Percentiles rank a stretch among this genome's conserved stretches.
phyloP scores from a whole-genome alignment of 2,797 vertebrate species.

The Poliocrania exsul region DNA sequence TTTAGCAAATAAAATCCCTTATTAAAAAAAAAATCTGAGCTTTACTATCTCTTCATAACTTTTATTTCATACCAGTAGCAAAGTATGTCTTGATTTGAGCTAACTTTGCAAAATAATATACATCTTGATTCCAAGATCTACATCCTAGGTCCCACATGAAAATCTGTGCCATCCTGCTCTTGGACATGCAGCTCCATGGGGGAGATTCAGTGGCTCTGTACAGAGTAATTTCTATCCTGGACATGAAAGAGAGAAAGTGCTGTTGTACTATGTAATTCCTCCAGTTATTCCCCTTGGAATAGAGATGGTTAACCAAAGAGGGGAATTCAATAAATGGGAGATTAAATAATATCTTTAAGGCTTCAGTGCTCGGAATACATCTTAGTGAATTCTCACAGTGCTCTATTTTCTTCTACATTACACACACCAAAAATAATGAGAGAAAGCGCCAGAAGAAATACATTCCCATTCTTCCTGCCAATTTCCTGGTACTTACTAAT shows the following conservation, averaged over 20 bases:
- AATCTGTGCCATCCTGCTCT: neutral
- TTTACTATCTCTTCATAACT: neutral
- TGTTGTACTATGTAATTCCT: neutral
- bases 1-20: neutral
- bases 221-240: neutral
- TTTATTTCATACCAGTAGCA: neutral
- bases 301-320: neutral
- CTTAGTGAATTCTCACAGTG: neutral
- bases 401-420: neutral
- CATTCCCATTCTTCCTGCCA: neutral
- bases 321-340: neutral
- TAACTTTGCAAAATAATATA: neutral
- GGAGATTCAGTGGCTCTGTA: neutral
- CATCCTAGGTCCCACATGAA: neutral
- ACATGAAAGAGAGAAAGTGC: neutral
- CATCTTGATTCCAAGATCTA: neutral
- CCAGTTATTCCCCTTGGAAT: neutral
- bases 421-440: neutral
- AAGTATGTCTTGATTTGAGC: neutral
- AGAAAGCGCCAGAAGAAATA: constrained; percentile 26
- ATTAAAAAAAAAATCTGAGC: neutral
- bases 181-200: neutral
- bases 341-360: neutral
- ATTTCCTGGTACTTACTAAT: neutral
- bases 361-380: neutral